Evolutionary conservation across 2,113 vertebrate genomes (phyloP), one percentile per base, ranked within the genome.

Genomic region (Phrynocephalus versicolor): DNA sequence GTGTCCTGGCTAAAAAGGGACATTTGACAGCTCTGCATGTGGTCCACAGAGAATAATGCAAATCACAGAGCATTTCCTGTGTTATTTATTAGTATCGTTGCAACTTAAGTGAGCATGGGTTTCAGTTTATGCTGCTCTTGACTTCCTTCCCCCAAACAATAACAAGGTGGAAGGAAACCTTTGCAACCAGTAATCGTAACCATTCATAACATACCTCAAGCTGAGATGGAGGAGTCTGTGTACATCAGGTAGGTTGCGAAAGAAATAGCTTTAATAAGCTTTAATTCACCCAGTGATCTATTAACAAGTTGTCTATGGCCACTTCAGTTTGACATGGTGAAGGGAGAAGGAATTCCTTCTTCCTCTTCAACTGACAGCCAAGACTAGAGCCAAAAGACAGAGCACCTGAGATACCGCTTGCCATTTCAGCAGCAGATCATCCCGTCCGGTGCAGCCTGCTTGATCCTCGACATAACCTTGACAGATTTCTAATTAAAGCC

Each of bases 401-500:
- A 79, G 45, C 35, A 21, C 55, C 45, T 69, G 51, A 79, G 58
- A 19, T 23, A 41, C 30, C 55, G 35, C 12, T 51, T 41, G 25
- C 33, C 64, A 57, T 84, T 37, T 77, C 33, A 15, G 33, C 35
- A 85, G 25, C 55, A 41, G 51, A 39, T 60, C 37, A 58, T 12
- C 12, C 16, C 8, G 41, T 6, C 25, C 0, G 16, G 23, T n/a
- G 33, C 51, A 77, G n/a, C 18, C 41, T 13, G 45, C 25, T 6
- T 37, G 27, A 64, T 60, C 74, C 45, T 23, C 65, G 30, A 33
- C 39, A 65, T n/a, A 51, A 62, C 30, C 76, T 85, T 45, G 76
- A 72, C 77, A 72, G 35, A 64, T 45, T 72, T 64, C 76, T 80
- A 85, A 73, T 80, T 79, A 62, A 73, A 64, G 57, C 27, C 45